phyloP scores from a whole-genome alignment of 2,888 invertebrate species.

The Lacanobia wlatinum region DNA sequence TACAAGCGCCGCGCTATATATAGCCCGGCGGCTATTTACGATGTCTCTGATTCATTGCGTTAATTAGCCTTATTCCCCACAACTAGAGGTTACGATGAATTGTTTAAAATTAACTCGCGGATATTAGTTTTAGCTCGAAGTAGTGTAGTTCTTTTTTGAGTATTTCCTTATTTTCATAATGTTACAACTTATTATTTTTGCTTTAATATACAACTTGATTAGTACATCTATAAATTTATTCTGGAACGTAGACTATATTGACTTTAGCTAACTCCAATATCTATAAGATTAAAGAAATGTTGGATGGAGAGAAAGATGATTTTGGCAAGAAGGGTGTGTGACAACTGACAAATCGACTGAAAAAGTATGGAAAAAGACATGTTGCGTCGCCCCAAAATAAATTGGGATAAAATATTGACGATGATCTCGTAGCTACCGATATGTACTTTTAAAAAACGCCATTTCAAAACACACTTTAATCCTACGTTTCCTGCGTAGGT shows the following conservation, averaged over 20 bases:
- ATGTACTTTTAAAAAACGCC: not conserved
- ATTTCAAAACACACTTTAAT: not conserved
- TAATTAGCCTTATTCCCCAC: conserved; percentile 63
- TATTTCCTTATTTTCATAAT: not conserved
- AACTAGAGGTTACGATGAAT: conserved; percentile 44
- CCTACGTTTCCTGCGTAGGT: conserved; percentile 9
- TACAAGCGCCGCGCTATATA: conserved; percentile 66
- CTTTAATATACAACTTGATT: not conserved
- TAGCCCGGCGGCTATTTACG: conserved; percentile 62
- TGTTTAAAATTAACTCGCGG: conserved; percentile 51
- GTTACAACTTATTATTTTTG: not conserved
- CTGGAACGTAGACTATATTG: not conserved
- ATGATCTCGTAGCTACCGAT: not conserved
- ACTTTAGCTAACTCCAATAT: not conserved
- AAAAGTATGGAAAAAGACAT: not conserved
- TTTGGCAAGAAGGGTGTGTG: not conserved
- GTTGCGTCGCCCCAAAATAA: not conserved
- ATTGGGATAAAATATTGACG: not conserved
- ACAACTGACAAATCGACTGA: not conserved
- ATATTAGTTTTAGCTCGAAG: conserved; percentile 20
- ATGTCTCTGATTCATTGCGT: conserved; percentile 65
- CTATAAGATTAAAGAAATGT: too few relatives aligned
- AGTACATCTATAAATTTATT: not conserved
- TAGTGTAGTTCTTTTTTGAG: not conserved
- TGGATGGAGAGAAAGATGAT: too few relatives aligned